A percentile compares a stretch with the other conserved stretches of the same genome.
Evolutionary conservation across 2,888 invertebrate species (phyloP).

Genomic region (Sinodicranocentrus sp.): DNA sequence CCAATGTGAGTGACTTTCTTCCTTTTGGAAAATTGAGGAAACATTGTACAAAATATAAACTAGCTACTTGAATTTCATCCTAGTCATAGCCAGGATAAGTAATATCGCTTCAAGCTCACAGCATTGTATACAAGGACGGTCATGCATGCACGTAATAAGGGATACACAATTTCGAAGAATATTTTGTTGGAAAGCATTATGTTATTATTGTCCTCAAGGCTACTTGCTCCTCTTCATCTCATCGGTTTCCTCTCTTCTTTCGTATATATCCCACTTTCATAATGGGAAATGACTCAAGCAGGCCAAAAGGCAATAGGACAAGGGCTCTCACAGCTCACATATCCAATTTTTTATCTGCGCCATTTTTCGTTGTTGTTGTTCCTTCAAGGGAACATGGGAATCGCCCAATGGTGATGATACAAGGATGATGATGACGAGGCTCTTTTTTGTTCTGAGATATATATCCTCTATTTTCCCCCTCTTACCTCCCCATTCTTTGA

Average conservation of each 20-base stretch:
- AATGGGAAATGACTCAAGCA: background rate
- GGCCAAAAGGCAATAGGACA: background rate
- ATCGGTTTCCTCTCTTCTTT: too few species aligned
- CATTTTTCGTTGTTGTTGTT: background rate
- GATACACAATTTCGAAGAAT: background rate
- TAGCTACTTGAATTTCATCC: conserved; percentile 15
- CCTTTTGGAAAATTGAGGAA: background rate
- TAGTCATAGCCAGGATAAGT: too few species aligned
- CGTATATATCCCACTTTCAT: background rate
- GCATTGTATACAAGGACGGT: background rate
- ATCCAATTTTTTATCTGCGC: background rate
- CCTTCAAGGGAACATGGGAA: background rate
- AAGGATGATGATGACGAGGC: background rate
- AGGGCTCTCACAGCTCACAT: background rate
- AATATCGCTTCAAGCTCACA: too few species aligned
- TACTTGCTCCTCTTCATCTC: conserved; percentile 8
- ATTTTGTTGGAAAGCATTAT: conserved; percentile 14
- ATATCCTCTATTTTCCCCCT: background rate
- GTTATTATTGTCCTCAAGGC: conserved; percentile 29
- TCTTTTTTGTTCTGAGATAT: background rate
- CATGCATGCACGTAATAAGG: background rate
- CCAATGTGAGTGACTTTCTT: conserved; percentile 15
- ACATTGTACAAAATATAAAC: conserved; percentile 42
- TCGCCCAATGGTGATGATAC: background rate
- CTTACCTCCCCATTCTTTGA: too few species aligned